Conservation (phyloP, 2,113 vertebrate species). For the Etheostoma spectabile region DNA sequence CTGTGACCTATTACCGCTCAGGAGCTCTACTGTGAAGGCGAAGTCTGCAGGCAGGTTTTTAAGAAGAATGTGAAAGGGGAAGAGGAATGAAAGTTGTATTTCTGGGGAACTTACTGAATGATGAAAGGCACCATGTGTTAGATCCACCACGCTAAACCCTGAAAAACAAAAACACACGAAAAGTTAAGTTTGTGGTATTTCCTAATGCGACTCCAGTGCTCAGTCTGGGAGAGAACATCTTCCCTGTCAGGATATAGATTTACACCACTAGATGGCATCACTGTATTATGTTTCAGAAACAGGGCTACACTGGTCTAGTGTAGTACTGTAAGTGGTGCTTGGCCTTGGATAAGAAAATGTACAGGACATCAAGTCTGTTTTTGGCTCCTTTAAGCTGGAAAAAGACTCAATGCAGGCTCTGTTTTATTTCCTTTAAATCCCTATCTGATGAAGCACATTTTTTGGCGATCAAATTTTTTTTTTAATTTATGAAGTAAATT, state of each 20-base stretch:
- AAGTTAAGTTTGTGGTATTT: neutral
- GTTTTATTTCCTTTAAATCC: neutral
- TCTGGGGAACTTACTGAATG: neutral
- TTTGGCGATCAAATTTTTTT: too few species aligned
- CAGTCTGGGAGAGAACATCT: neutral
- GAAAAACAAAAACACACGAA: slow-evolving; percentile 10
- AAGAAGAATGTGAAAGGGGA: slow-evolving; percentile 78
- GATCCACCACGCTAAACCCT: neutral
- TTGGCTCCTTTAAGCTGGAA: slow-evolving; percentile 18
- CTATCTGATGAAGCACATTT: neutral
- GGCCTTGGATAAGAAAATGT: neutral
- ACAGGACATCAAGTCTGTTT: neutral
- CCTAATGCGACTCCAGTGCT: neutral
- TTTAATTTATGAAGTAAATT: neutral
- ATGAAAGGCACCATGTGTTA: neutral
- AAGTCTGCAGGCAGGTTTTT: slow-evolving; percentile 90
- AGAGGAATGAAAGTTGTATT: slow-evolving; percentile 11
- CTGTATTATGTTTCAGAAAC: slow-evolving; percentile 29
- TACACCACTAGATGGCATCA: slow-evolving; percentile 58
- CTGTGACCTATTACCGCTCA: slow-evolving; percentile 46
- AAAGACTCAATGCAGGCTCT: neutral
- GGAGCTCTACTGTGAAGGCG: slow-evolving; percentile 91
- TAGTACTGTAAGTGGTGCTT: neutral
- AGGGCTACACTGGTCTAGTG: neutral
- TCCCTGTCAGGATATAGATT: neutral